phyloP scores from a whole-genome alignment of 2,113 vertebrate genomes.

The Strix uralensis region DNA sequence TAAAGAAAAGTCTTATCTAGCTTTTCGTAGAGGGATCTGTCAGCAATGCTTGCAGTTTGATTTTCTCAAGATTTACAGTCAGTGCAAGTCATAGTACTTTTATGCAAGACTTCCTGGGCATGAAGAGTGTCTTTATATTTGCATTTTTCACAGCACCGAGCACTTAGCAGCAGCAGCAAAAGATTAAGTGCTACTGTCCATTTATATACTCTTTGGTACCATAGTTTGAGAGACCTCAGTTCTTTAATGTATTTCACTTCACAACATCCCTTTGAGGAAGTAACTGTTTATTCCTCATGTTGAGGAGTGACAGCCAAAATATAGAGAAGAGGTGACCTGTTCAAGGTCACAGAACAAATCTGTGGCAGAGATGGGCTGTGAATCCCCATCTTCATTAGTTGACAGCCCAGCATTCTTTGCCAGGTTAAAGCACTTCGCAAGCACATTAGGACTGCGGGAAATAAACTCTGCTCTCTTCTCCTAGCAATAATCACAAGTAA shows the following conservation, averaged over 20 bases:
- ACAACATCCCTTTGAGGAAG: not conserved
- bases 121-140: not conserved
- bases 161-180: not conserved
- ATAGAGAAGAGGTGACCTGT: not conserved
- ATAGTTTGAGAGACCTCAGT: not conserved
- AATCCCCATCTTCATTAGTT: not conserved
- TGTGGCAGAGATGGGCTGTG: not conserved
- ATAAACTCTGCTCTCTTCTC: not conserved
- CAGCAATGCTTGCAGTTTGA: not conserved
- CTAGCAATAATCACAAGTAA: not conserved
- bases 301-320: not conserved
- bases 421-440: not conserved
- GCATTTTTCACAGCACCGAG: conserved; percentile 10
- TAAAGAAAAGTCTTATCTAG: not conserved
- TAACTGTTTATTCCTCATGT: not conserved
- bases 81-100: not conserved
- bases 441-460: not conserved
- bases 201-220: not conserved
- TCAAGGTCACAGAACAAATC: not conserved
- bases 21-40: not conserved
- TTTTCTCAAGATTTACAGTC: not conserved
- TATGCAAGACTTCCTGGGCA: not conserved
- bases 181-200: not conserved
- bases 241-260: not conserved
- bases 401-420: not conserved